Conservation (phyloP, 2,797 vertebrate genomes). For the Myotis daubentonii region DNA sequence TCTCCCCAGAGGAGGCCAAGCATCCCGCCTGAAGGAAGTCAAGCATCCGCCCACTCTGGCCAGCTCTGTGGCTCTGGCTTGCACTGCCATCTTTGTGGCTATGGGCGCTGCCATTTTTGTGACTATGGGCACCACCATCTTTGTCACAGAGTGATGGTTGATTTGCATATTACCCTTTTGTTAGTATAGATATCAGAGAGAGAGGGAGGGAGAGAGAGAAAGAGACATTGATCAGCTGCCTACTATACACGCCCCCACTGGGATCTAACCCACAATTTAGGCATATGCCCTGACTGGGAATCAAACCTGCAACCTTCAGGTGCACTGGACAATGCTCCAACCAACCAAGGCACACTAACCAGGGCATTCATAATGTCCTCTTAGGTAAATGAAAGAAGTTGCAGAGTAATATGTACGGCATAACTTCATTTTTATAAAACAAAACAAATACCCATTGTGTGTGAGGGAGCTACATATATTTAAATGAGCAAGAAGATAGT, state of each 20-base stretch:
- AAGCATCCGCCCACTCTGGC: too few relatives aligned
- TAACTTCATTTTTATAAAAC: conserved; percentile 31
- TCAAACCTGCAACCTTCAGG: not conserved
- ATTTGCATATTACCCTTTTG: too few relatives aligned
- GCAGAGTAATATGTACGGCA: not conserved
- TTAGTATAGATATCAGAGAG: too few relatives aligned
- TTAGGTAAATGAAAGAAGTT: not conserved
- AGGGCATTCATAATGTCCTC: not conserved
- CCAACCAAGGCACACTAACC: not conserved
- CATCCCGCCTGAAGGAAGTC: too few relatives aligned
- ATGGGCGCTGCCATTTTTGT: too few relatives aligned
- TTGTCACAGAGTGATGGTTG: too few relatives aligned
- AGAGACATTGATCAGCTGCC: not conserved
- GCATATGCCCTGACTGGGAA: not conserved
- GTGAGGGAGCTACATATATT: not conserved
- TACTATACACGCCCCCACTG: not conserved
- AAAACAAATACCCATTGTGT: not conserved
- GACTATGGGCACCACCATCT: too few relatives aligned
- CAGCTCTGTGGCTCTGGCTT: too few relatives aligned
- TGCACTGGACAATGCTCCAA: not conserved
- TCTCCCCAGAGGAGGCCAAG: too few relatives aligned
- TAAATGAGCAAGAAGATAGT: not conserved
- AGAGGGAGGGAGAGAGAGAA: too few relatives aligned
- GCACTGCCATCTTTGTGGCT: too few relatives aligned
- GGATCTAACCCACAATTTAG: not conserved